phyloP scores from a whole-genome alignment of 1,140 invertebrate genomes.

The Venustaconcha ellipsiformis region DNA sequence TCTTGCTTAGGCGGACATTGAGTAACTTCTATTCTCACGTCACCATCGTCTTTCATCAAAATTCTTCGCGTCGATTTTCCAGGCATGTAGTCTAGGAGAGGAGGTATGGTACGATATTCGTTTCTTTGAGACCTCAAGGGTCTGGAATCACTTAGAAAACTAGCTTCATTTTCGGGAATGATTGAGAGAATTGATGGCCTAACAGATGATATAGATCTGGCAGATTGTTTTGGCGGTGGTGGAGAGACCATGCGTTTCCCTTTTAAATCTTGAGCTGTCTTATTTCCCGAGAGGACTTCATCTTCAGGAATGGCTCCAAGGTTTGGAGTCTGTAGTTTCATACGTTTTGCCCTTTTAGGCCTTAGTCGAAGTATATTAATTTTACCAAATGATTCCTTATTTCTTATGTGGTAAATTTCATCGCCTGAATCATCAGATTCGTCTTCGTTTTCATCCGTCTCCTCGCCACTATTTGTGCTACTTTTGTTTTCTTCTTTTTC shows the following conservation, averaged over 20 bases:
- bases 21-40: slow-evolving; percentile 25
- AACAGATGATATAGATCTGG: not conserved
- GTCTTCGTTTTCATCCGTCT: too few species aligned
- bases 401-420: too few species aligned
- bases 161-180: slow-evolving; percentile 9
- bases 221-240: slow-evolving; percentile 10
- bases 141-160: too few species aligned
- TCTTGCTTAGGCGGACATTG: slow-evolving; percentile 30
- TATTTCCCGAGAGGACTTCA: slow-evolving; percentile 9
- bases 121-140: too few species aligned
- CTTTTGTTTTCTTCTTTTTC: too few species aligned
- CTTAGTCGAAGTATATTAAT: not conserved
- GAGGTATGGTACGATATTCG: too few species aligned
- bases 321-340: slow-evolving; percentile 16
- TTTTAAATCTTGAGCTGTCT: not conserved
- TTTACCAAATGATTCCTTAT: too few species aligned
- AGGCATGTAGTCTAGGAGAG: too few species aligned
- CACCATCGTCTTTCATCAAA: slow-evolving; percentile 18
- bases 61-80: slow-evolving; percentile 9
- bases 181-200: not conserved
- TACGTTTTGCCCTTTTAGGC: slow-evolving; percentile 20
- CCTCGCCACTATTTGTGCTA: too few species aligned
- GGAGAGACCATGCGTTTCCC: slow-evolving; percentile 10
- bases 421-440: too few species aligned
- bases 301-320: slow-evolving; percentile 27